phyloP scores from a whole-genome alignment of 2,888 invertebrate species.

The Sinohyriopsis cumingii region DNA sequence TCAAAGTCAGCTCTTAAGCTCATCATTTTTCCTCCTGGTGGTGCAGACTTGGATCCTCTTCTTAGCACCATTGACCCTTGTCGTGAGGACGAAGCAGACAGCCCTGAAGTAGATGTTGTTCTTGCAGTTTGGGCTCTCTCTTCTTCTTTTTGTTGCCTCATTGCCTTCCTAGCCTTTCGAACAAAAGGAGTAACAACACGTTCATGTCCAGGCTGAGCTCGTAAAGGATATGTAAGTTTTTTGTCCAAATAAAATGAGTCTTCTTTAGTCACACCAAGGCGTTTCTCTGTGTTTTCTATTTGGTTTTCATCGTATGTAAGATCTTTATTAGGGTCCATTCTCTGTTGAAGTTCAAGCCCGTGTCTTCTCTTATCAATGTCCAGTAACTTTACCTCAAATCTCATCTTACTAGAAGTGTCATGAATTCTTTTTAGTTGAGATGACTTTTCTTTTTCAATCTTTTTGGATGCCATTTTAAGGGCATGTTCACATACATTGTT shows the following conservation, averaged over 20 bases:
- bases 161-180: slow-evolving; percentile 50
- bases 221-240: slow-evolving; percentile 48
- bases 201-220: slow-evolving; percentile 47
- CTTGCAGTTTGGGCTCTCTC: slow-evolving; percentile 24
- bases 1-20: slow-evolving; percentile 18
- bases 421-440: slow-evolving; percentile 50
- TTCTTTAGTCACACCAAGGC: slow-evolving; percentile 50
- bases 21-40: slow-evolving; percentile 26
- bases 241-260: slow-evolving; percentile 56
- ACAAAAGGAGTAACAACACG: slow-evolving; percentile 53
- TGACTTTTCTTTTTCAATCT: slow-evolving; percentile 50
- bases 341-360: slow-evolving; percentile 53
- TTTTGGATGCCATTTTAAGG: slow-evolving; percentile 38
- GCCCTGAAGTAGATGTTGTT: slow-evolving; percentile 32
- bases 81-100: slow-evolving; percentile 24
- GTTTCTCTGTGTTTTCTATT: slow-evolving; percentile 48
- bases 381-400: slow-evolving; percentile 63
- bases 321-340: slow-evolving; percentile 55
- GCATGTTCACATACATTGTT: slow-evolving; percentile 65
- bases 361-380: slow-evolving; percentile 59
- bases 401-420: slow-evolving; percentile 51
- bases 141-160: slow-evolving; percentile 39
- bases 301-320: slow-evolving; percentile 60
- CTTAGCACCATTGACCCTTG: slow-evolving; percentile 18
- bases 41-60: slow-evolving; percentile 46